A percentile compares a stretch with the other conserved stretches of the same genome.
Evolutionary conservation across 2,888 invertebrate species (phyloP).

Genomic region (Helicoverpa assulta): DNA sequence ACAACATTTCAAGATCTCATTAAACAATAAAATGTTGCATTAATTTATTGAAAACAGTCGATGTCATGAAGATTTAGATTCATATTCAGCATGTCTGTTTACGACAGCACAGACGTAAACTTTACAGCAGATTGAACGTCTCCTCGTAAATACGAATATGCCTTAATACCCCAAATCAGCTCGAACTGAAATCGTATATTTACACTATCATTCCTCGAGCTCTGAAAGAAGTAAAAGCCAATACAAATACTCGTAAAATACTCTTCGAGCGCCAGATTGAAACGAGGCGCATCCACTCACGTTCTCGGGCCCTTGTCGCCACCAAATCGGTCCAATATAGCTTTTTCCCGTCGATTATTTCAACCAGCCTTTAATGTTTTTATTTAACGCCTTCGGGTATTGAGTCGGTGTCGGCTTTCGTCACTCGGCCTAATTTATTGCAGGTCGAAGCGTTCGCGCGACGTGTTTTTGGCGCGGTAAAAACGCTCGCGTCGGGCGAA

Average conservation of each 20-base stretch:
- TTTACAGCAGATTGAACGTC: conserved; percentile 25
- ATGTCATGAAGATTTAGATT: conserved; percentile 24
- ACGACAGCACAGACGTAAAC: conserved; percentile 20
- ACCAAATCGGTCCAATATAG: conserved; percentile 86
- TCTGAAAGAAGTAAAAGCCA: conserved; percentile 65
- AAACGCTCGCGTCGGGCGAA: conserved; percentile 77
- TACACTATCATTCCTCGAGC: conserved; percentile 62
- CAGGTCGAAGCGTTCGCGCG: conserved; percentile 77
- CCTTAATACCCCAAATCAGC: conserved; percentile 49
- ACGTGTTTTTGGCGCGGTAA: conserved; percentile 84
- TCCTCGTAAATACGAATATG: conserved; percentile 48
- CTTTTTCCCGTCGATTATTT: conserved; percentile 87
- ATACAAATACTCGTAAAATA: conserved; percentile 68
- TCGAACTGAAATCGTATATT: conserved; percentile 60
- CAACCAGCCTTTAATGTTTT: conserved; percentile 88
- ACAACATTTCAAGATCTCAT: conserved; percentile 22
- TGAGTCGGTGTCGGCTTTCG: conserved; percentile 87
- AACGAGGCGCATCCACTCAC: conserved; percentile 72
- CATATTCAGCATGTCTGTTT: conserved; percentile 27
- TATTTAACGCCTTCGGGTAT: conserved; percentile 87
- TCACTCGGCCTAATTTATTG: conserved; percentile 88
- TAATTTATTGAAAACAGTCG: conserved; percentile 24
- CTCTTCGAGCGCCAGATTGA: conserved; percentile 66
- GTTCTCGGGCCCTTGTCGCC: conserved; percentile 75
- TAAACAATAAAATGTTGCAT: conserved; percentile 19